These are phyloP conservation scores for Montipora capricornis DNA, from an alignment of 64 coral and sea anemone genomes.

Conservation along the genomic window DNA sequence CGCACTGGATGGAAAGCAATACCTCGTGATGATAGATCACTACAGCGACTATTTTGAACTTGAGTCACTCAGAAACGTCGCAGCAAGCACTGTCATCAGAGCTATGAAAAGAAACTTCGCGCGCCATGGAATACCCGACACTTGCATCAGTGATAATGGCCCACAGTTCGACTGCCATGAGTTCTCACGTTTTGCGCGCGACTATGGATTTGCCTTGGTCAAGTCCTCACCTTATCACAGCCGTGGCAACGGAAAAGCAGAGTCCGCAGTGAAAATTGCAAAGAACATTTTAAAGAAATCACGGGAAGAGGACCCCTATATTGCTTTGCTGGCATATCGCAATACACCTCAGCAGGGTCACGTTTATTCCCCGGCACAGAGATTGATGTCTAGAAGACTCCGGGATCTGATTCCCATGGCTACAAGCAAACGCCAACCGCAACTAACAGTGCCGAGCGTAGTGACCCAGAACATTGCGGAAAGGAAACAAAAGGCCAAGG, in stretches of 20 bases:
- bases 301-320: slow-evolving; percentile 46
- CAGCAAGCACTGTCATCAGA: too few relatives aligned
- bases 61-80: too few relatives aligned
- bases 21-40: too few relatives aligned
- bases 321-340: slow-evolving; percentile 46
- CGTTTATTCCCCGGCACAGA: slow-evolving; percentile 39
- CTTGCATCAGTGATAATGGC: too few relatives aligned
- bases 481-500: slow-evolving; percentile 25
- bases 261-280: slow-evolving; percentile 29
- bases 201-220: slow-evolving; percentile 52
- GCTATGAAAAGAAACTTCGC: too few relatives aligned
- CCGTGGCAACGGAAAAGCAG: not conserved
- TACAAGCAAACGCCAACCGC: slow-evolving; percentile 23
- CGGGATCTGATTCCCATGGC: slow-evolving; percentile 21
- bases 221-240: slow-evolving; percentile 48
- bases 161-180: not conserved
- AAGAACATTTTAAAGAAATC: slow-evolving; percentile 64
- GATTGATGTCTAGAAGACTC: slow-evolving; percentile 23
- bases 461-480: slow-evolving; percentile 33
- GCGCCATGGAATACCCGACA: too few relatives aligned
- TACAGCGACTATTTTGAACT: too few relatives aligned
- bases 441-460: slow-evolving; percentile 30
- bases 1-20: too few relatives aligned
- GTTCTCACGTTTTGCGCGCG: slow-evolving; percentile 45
- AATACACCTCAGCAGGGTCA: slow-evolving; percentile 49